A percentile compares a stretch with the other conserved stretches of the same genome.
Evolutionary conservation across 2,888 invertebrate species (phyloP).

Genomic region (Himalopsyche kuldschensis): DNA sequence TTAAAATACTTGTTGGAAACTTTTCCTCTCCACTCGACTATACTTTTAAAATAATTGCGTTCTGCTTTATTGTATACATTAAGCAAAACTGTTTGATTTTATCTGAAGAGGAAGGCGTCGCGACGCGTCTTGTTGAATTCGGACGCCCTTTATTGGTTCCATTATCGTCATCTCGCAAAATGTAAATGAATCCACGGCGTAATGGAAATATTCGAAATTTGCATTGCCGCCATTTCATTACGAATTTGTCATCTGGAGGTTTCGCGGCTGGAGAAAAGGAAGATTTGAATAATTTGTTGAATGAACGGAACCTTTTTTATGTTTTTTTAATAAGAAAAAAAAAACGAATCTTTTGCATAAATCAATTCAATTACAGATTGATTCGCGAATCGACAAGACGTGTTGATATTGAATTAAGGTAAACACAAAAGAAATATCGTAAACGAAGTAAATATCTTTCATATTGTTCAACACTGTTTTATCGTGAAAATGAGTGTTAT

Average conservation of each 20-base stretch:
- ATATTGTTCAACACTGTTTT: no score
- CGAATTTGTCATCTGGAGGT: conserved; percentile 27
- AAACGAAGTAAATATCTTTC: no score
- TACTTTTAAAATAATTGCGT: neutral
- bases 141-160: conserved; percentile 18
- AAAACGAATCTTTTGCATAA: neutral
- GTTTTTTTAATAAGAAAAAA: neutral
- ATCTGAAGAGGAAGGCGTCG: neutral
- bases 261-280: neutral
- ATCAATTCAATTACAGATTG: neutral
- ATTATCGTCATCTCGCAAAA: conserved; percentile 25
- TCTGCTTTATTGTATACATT: conserved; percentile 6
- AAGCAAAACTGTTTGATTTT: conserved; percentile 8
- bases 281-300: conserved; percentile 30
- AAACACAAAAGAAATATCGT: neutral
- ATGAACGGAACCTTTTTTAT: conserved; percentile 18
- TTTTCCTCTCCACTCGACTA: neutral
- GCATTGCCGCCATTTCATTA: conserved; percentile 30
- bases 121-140: neutral
- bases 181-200: conserved; percentile 26
- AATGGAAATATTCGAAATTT: conserved; percentile 33
- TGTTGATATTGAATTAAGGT: neutral
- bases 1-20: neutral
- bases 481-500: no score
- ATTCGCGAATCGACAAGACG: neutral